phyloP scores from a whole-genome alignment of 2,113 vertebrate genomes.

The Elgaria multicarinata region DNA sequence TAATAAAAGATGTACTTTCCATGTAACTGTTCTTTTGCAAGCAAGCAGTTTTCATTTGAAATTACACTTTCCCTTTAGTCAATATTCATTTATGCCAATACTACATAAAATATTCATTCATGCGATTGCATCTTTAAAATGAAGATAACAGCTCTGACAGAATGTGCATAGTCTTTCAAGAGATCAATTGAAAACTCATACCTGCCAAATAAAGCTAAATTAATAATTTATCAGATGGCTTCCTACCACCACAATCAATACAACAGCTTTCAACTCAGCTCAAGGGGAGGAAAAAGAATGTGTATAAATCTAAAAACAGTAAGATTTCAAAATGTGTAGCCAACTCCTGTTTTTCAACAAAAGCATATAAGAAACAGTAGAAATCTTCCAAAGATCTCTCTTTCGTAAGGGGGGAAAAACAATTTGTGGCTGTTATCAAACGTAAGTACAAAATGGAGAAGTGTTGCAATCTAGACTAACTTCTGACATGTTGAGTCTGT shows the following conservation, averaged over 20 bases:
- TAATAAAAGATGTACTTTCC: slow-evolving; percentile 25
- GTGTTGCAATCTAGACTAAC: not conserved
- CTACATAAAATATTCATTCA: slow-evolving; percentile 63
- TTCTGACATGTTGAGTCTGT: not conserved
- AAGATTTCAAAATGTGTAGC: slow-evolving; percentile 30
- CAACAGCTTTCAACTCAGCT: slow-evolving; percentile 52
- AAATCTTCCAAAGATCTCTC: not conserved
- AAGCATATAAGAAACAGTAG: slow-evolving; percentile 1
- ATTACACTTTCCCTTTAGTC: slow-evolving; percentile 23
- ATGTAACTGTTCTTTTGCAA: slow-evolving; percentile 32
- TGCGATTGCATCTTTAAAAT: slow-evolving; percentile 52
- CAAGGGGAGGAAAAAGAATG: slow-evolving; percentile 31
- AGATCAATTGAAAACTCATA: slow-evolving; percentile 58
- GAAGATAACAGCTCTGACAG: slow-evolving; percentile 40
- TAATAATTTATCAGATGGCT: slow-evolving; percentile 65
- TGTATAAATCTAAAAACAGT: not conserved
- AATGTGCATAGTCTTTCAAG: slow-evolving; percentile 26
- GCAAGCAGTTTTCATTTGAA: slow-evolving; percentile 50
- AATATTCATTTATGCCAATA: slow-evolving; percentile 46
- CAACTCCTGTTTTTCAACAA: slow-evolving; percentile 29
- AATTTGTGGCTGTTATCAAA: slow-evolving; percentile 4
- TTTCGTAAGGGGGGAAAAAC: not conserved
- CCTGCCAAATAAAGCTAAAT: slow-evolving; percentile 64
- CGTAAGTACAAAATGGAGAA: not conserved
- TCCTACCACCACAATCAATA: slow-evolving; percentile 56